phyloP scores from a whole-genome alignment of 2,113 vertebrate species.

The Grantiella picta region DNA sequence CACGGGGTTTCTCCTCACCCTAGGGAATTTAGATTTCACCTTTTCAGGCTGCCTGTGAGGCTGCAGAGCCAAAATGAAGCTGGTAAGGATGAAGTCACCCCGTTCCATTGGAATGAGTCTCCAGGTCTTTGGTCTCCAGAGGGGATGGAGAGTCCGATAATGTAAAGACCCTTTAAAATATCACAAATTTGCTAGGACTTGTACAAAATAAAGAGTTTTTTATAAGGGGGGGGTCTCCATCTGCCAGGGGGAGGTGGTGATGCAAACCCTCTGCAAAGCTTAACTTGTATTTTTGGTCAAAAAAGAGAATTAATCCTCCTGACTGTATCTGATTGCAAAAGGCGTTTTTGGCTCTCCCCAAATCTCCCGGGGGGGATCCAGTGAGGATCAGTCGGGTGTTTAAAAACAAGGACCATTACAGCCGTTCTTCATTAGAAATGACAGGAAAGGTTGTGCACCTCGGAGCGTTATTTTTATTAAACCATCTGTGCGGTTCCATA shows the following conservation, averaged over 20 bases:
- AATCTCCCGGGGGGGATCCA: not conserved
- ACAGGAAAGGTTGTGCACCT: not conserved
- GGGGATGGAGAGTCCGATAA: not conserved
- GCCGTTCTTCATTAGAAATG: not conserved
- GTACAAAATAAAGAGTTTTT: not conserved
- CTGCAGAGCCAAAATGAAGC: not conserved
- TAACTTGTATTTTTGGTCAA: rapidly evolving
- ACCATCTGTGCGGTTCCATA: not conserved
- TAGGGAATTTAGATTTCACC: not conserved
- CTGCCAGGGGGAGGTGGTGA: rapidly evolving
- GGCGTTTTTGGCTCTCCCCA: not conserved
- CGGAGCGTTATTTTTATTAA: not conserved
- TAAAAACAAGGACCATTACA: not conserved
- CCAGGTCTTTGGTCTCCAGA: not conserved
- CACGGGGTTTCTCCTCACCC: rapidly evolving
- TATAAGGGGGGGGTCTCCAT: rapidly evolving
- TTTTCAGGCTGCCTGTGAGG: not conserved
- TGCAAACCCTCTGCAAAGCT: not conserved
- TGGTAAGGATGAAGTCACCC: not conserved
- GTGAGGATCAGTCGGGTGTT: not conserved
- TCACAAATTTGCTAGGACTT: rapidly evolving
- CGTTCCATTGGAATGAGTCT: rapidly evolving
- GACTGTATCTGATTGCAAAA: not conserved
- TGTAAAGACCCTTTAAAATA: not conserved
- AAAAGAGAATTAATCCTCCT: not conserved